Base-by-base conservation (phyloP, 2,113 vertebrate species). In the Tamias sibiricus region DNA sequence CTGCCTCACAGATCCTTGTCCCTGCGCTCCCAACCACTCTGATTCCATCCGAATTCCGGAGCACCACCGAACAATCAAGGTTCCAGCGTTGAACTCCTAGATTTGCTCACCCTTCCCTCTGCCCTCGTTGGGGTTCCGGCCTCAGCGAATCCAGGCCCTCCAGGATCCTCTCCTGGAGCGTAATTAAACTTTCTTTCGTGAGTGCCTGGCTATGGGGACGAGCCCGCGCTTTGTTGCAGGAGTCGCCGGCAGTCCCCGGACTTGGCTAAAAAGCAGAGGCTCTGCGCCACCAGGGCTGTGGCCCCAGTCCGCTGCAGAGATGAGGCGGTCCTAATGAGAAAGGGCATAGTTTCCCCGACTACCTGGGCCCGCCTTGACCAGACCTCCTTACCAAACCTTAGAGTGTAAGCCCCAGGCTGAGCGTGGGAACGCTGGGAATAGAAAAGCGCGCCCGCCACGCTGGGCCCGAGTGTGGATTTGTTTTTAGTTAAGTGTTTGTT, bases 311-410 rank as follows among this genome's bases (percentile, higher is more conserved):
- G 32, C 28, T 4, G 22, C 7, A 2, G 40, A 72, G 17, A 42
- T 12, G 0, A n/a, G 62, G 9, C 2, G 4, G 9, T 2, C 52
- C 35, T 32, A 1, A 13, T 0, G 2, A 40, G n/a, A 54, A 16
- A 30, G 62, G 66, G 14, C 4, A 1, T 57, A 2, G 49, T 13
- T 2, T 16, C 80, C 4, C 0, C 10, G n/a, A 4, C 47, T 59
- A 3, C 64, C 22, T 47, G 14, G 30, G 28, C 49, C 1, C 6
- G 20, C 32, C 16, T 4, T 14, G 30, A 47, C 32, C 0, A 0
- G 20, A 19, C 10, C 32, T 52, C 47, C 8, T 32, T 14, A 35
- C 71, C 69, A 4, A 37, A 76, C 54, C 8, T 6, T 35, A 12
- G 12, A 86, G 7, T 19, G n/a, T 71, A 64, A 7, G 13, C 9